Percentiles rank a stretch among this genome's conserved stretches.
These are phyloP conservation scores for Microvelia longipes DNA, from an alignment of 1,140 invertebrate genomes.

Conservation along the genomic window DNA sequence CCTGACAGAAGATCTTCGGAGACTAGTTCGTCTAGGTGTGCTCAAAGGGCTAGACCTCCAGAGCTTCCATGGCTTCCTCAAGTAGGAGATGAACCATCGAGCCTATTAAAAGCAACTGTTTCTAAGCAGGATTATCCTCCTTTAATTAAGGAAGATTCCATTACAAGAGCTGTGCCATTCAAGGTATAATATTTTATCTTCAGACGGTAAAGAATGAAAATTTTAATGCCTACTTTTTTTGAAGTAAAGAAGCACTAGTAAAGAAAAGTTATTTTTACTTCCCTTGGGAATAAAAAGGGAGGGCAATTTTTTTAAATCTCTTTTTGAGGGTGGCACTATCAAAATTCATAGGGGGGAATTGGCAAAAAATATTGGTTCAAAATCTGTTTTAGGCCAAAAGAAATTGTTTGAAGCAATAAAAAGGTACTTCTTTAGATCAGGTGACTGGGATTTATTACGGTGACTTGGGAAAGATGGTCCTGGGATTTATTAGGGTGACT, in stretches of 20 bases:
- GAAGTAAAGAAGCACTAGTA: not conserved
- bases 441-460: too few relatives aligned
- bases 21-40: not conserved
- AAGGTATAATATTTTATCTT: constrained; percentile 22
- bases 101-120: not conserved
- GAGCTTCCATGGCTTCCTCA: not conserved
- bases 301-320: not conserved
- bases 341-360: too few relatives aligned
- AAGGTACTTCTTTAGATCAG: too few relatives aligned
- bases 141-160: constrained; percentile 35
- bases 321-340: too few relatives aligned
- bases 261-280: not conserved
- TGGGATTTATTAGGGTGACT: too few relatives aligned
- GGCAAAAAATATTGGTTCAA: too few relatives aligned
- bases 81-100: not conserved
- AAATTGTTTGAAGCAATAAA: too few relatives aligned
- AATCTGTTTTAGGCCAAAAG: too few relatives aligned
- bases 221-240: too few relatives aligned
- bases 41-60: not conserved
- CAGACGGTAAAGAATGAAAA: not conserved
- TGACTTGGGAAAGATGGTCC: too few relatives aligned
- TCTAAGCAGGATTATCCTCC: constrained; percentile 33
- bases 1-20: not conserved
- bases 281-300: not conserved
- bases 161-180: constrained; percentile 40